These are phyloP conservation scores for Cryptoblepharus egeriae DNA, from an alignment of 2,797 vertebrate species.

Conservation along the genomic window DNA sequence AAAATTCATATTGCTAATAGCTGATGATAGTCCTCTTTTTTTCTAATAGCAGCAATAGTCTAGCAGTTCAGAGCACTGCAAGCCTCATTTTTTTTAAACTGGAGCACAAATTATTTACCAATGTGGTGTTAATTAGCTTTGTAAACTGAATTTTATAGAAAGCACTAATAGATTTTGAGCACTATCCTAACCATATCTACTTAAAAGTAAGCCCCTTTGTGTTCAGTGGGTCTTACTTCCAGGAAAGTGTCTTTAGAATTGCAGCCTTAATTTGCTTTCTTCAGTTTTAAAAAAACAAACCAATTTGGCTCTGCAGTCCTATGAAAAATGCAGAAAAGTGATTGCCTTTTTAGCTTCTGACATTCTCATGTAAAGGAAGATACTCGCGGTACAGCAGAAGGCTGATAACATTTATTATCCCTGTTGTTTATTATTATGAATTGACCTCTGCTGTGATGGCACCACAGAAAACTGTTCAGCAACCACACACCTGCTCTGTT, in stretches of 20 bases:
- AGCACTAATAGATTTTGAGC: constrained; percentile 6
- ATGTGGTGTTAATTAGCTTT: constrained; percentile 16
- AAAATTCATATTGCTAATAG: background rate
- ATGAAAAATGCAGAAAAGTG: constrained; percentile 13
- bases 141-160: constrained; percentile 12
- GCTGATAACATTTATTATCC: constrained; percentile 48
- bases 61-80: background rate
- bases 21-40: background rate
- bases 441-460: constrained; percentile 19
- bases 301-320: background rate
- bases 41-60: background rate
- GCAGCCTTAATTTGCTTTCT: background rate
- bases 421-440: constrained; percentile 44
- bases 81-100: accelerated
- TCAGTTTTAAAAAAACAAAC: background rate
- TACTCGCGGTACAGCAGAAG: background rate
- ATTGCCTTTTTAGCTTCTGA: background rate
- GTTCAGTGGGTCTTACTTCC: no score
- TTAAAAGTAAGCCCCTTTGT: no score
- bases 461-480: constrained; percentile 30
- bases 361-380: constrained; percentile 1
- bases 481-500: constrained; percentile 4
- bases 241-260: no score
- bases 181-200: no score
- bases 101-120: background rate